Conservation (phyloP, 2,113 vertebrate species). For the Mormyrus lacerda region DNA sequence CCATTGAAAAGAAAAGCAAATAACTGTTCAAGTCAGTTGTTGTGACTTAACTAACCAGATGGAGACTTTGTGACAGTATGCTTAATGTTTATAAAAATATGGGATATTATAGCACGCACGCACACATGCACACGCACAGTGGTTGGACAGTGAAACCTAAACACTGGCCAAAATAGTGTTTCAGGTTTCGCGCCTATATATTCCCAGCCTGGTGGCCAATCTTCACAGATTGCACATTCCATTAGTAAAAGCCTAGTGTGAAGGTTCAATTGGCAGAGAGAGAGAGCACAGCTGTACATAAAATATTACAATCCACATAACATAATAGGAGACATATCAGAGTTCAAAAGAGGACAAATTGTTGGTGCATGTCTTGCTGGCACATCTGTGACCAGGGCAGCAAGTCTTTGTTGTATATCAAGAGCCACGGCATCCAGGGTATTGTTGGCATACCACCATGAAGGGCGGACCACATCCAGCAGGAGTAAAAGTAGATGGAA, state of each 20-base stretch:
- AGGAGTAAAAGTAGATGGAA: not conserved
- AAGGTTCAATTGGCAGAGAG: not conserved
- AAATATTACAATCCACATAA: not conserved
- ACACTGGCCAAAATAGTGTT: not conserved
- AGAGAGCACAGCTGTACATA: not conserved
- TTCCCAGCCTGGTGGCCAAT: not conserved
- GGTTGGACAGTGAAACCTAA: not conserved
- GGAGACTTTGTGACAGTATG: not conserved
- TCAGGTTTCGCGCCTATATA: not conserved
- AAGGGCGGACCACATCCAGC: not conserved
- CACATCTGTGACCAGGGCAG: not conserved
- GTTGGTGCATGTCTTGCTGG: not conserved
- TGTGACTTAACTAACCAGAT: not conserved
- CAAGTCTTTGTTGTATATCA: not conserved
- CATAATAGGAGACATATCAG: not conserved
- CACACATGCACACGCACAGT: not conserved
- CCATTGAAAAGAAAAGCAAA: constrained; percentile 11
- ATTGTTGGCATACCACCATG: not conserved
- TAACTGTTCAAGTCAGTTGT: not conserved
- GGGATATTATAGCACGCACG: not conserved
- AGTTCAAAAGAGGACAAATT: not conserved
- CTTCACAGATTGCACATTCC: not conserved
- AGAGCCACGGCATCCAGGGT: not conserved
- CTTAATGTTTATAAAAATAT: not conserved
- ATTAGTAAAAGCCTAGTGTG: not conserved